Evolutionary conservation across 2,888 invertebrate species (phyloP), one percentile per base, ranked within the genome.

Genomic region (Keiferia lycopersicella): DNA sequence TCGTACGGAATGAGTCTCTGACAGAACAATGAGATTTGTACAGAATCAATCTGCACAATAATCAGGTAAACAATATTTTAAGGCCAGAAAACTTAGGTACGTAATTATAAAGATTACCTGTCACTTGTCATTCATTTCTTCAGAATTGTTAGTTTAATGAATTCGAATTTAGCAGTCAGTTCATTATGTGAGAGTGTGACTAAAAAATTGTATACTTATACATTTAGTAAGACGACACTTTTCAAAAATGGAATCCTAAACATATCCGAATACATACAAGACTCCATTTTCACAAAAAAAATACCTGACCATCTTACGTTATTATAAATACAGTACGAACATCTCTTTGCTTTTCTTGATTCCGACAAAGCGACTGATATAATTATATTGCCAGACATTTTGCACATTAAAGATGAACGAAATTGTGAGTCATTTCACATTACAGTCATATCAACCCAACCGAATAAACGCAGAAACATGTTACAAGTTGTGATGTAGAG

Each of bases 331-430:
- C 22, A 26, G 22, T 53, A 12, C 26, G 18, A 26, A 53, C 4
- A 53, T 53, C 14, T 53, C 14, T 53, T 11, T 53, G 14, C 51
- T 22, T 11, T 22, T 22, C 1, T 14, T 53, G 22, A 53, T 26
- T 22, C 39, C 48, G 60, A 60, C 26, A 48, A 22, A 45, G 60
- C 1, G 14, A 2, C 45, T 60, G 60, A 45, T 60, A 60, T 60
- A 60, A 60, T 60, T 60, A 60, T 45, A 56, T 56, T 34, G 56
- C 56, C 30, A 34, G 51, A 53, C 30, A 30, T 56, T 56, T 56
- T 16, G 14, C 14, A 10, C 56, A n/a, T 16, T 34, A 30, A 26
- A 56, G 34, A 56, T 26, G 56, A 56, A 56, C 10, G 14, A 53
- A 20, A n/a, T 16, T 56, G 56, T 56, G 34, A 34, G 34, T 56